Percentiles rank a stretch among this genome's conserved stretches.
phyloP scores from a whole-genome alignment of 2,113 vertebrate genomes.

The Struthio camelus region DNA sequence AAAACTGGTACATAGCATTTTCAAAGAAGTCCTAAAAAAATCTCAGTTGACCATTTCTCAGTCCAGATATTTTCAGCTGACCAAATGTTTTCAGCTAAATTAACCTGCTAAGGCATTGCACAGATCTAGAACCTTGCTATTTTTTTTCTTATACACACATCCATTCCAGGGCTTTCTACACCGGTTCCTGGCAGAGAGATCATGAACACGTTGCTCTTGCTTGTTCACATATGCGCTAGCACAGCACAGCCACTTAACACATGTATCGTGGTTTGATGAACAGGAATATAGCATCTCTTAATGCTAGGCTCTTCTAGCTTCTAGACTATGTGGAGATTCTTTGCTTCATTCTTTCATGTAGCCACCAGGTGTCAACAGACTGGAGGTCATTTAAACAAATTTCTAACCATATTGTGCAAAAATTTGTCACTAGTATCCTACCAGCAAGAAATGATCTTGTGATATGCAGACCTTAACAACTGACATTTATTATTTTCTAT shows the following conservation, averaged over 20 bases:
- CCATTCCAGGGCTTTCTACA: background rate
- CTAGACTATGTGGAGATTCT: background rate
- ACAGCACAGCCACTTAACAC: too few species aligned
- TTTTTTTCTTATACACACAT: too few species aligned
- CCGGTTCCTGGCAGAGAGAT: background rate
- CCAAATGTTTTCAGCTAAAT: background rate
- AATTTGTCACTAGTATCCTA: background rate
- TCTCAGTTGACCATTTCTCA: background rate
- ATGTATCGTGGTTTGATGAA: background rate
- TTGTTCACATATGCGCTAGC: background rate
- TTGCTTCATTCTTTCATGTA: background rate
- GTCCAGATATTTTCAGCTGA: background rate
- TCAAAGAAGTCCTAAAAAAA: background rate
- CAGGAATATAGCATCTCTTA: background rate
- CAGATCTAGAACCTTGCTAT: background rate
- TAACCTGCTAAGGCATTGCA: background rate
- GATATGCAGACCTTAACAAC: background rate
- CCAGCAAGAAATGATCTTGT: background rate
- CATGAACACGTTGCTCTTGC: background rate
- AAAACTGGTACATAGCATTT: background rate
- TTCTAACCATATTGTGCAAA: background rate
- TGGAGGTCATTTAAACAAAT: background rate
- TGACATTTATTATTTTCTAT: background rate
- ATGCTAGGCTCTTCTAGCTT: background rate
- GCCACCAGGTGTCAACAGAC: background rate